These are phyloP conservation scores for Drosophila bocqueti DNA, from an alignment of 1,140 invertebrate genomes.

Conservation along the genomic window DNA sequence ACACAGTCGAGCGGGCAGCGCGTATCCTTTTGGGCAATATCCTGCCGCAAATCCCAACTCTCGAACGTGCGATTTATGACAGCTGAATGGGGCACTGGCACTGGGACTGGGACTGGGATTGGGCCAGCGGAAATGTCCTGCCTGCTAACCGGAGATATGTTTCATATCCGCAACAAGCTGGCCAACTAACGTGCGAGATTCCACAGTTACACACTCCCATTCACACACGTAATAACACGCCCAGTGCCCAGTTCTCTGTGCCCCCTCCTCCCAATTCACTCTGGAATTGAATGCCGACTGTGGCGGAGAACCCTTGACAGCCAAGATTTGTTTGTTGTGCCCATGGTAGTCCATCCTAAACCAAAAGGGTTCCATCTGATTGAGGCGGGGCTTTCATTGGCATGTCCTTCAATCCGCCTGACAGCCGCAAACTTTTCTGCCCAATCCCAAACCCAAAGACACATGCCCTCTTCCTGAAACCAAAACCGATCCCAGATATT, in stretches of 20 bases:
- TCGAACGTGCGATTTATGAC: constrained; percentile 76
- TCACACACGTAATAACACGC: constrained; percentile 17
- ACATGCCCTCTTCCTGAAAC: not conserved
- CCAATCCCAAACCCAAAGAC: not conserved
- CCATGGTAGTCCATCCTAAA: constrained; percentile 20
- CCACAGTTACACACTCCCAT: not conserved
- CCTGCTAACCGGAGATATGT: constrained; percentile 84
- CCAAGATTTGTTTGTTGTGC: constrained; percentile 72
- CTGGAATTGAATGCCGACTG: constrained; percentile 58
- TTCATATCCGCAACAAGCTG: constrained; percentile 80
- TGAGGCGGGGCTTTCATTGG: constrained; percentile 57
- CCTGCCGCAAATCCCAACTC: constrained; percentile 66
- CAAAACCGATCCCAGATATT: not conserved
- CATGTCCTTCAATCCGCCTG: constrained; percentile 51
- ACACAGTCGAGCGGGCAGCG: constrained; percentile 60
- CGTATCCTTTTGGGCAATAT: constrained; percentile 79
- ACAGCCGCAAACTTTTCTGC: constrained; percentile 47
- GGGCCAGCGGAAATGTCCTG: constrained; percentile 79
- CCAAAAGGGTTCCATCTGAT: constrained; percentile 59
- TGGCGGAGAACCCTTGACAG: constrained; percentile 60
- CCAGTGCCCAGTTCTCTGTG: not conserved
- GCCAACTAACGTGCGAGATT: constrained; percentile 51
- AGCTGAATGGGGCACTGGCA: constrained; percentile 49
- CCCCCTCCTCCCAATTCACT: constrained; percentile 27
- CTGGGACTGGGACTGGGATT: not conserved